Base-by-base conservation (phyloP, 2,888 invertebrate genomes). In the Ptilodon capucinus region DNA sequence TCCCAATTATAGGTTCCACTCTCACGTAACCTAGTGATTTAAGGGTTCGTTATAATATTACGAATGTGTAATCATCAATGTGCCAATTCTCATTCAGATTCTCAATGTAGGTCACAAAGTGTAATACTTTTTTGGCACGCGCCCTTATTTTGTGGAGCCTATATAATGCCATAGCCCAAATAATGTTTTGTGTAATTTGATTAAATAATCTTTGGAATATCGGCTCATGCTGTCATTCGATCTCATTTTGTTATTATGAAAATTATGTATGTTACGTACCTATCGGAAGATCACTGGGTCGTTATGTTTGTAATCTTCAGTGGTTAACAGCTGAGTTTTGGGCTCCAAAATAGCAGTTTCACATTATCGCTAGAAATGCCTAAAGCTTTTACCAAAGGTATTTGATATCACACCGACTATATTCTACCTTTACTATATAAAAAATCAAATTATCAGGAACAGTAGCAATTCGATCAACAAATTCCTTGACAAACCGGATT, bases 401-500 rank as follows among this genome's bases (percentile, higher is more conserved):
- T n/a, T n/a, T n/a, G n/a, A n/a, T n/a, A n/a, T n/a, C n/a, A n/a
- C n/a, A n/a, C n/a, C n/a, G n/a, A n/a, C n/a, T n/a, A n/a, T n/a
- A n/a, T n/a, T n/a, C n/a, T n/a, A n/a, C n/a, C n/a, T n/a, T n/a
- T n/a, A n/a, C 16, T 17, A 16, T n/a, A 1, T 6, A 74, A 74
- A 70, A 73, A 70, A 66, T n/a, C 68, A 68, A 74, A 71, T 69
- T 70, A 76, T 77, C 79, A 79, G 72, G 69, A n/a, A 70, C 67
- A 78, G 76, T 76, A 76, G 66, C 71, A 77, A 78, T 83, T 83
- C 79, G 79, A 78, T 75, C 76, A 69, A 69, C 74, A 75, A 85
- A 84, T 83, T 83, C 83, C 76, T 73, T 75, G 79, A 84, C 84
- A 81, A 84, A 86, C 81, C 81, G 81, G 86, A 88, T 87, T 85